Evolutionary conservation across 2,113 vertebrate species (phyloP).

Genomic region (Alexandromys fortis): DNA sequence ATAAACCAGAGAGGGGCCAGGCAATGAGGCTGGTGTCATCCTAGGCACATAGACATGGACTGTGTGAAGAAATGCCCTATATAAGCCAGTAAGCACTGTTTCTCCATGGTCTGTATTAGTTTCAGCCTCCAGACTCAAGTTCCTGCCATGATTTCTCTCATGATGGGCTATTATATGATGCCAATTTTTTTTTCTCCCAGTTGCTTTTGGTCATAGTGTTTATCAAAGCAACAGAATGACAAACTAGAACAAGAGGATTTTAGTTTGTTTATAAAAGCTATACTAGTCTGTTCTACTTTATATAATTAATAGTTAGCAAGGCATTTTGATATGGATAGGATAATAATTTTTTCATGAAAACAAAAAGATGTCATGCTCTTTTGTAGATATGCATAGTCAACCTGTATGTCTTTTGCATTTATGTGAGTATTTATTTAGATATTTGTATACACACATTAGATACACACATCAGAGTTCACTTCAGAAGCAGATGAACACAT

Average conservation of each 20-base stretch:
- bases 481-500: neutral
- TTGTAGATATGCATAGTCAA: neutral
- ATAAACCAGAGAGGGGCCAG: neutral
- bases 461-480: neutral
- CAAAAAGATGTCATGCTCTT: neutral
- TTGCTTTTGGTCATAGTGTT: neutral
- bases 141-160: neutral
- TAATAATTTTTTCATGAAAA: neutral
- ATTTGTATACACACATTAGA: neutral
- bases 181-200: neutral
- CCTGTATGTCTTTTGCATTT: neutral
- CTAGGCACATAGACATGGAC: no score
- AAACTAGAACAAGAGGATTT: neutral
- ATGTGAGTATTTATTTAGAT: neutral
- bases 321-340: neutral
- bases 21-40: neutral
- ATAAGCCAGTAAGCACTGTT: neutral
- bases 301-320: neutral
- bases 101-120: neutral
- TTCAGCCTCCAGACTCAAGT: neutral
- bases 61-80: fast-evolving
- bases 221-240: neutral
- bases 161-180: neutral
- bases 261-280: neutral
- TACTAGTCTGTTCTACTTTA: neutral